Base-by-base conservation (phyloP, 2,797 vertebrate genomes). In the Tapirus indicus region DNA sequence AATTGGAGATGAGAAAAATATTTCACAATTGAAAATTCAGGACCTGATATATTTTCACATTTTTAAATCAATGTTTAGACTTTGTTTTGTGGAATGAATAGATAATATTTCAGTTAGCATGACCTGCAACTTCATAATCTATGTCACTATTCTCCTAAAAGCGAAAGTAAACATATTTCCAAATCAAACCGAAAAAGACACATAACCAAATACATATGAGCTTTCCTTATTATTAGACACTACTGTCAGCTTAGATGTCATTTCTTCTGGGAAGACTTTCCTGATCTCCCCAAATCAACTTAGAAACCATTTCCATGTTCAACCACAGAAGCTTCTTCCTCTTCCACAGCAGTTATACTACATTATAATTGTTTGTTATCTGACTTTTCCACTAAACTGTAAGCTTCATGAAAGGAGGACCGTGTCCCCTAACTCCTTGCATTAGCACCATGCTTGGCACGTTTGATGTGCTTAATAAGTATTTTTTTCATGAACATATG, bases 141-240 rank as follows among this genome's bases (percentile, higher is more conserved):
- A 21, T 62, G 62, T 56, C 13, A 13, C 29, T 75, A 38, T n/a
- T 79, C 58, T 91, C 62, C 60, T 92, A 92, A 96, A 78, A 72
- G 44, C 56, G 44, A 91, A 91, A 84, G 49, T 54, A 80, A 94
- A 79, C 18, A 23, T 32, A 71, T 86, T 80, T 92, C 52, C 32
- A 68, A 49, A 68, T 27, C 52, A 97, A 84, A 96, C 14, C 69
- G 87, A 94, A 64, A 94, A 95, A 77, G 54, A 29, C 29, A 88
- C 23, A 94, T 49, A 91, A 60, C n/a, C 23, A 80, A 85, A 95
- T 5, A 79, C 41, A 68, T 47, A 47, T 5, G 11, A 41, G 7
- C 56, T 52, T n/a, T 64, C 64, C 32, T 77, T 83, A 52, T 47
- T 47, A 78, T 23, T 47, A 35, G 41, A 85, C 6, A 69, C 14